Conservation (phyloP, 92 coral and sea anemone genomes). For the Palythoa grandis region DNA sequence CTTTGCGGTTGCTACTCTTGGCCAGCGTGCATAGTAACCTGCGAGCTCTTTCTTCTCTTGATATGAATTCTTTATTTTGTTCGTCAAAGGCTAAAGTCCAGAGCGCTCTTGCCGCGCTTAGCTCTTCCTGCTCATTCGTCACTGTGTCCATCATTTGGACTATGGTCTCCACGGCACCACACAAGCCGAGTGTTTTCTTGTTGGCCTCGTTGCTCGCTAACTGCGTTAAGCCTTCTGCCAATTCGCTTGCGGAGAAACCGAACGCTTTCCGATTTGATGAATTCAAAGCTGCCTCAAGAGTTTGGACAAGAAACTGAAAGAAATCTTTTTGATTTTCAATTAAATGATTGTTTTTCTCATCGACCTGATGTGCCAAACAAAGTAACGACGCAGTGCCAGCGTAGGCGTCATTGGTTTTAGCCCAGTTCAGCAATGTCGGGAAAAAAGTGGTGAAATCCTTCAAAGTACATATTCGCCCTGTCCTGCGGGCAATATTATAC, state of each 20-base stretch:
- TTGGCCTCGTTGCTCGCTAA: conserved; percentile 57
- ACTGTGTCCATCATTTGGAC: conserved; percentile 57
- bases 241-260: conserved; percentile 64
- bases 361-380: conserved; percentile 56
- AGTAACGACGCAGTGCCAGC: conserved; percentile 39
- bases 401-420: conserved; percentile 50
- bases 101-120: conserved; percentile 55
- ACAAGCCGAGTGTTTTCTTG: conserved; percentile 54
- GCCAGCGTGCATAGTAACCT: conserved; percentile 43
- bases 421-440: conserved; percentile 43
- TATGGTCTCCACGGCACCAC: conserved; percentile 66
- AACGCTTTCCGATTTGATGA: conserved; percentile 47
- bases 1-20: conserved; percentile 45
- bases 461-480: neutral
- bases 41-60: conserved; percentile 39
- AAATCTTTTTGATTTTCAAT: conserved; percentile 47
- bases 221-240: conserved; percentile 60
- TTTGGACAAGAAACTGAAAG: conserved; percentile 40
- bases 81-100: conserved; percentile 81
- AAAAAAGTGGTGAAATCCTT: conserved; percentile 20
- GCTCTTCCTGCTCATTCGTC: conserved; percentile 51
- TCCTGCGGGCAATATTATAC: conserved; percentile 37
- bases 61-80: conserved; percentile 56
- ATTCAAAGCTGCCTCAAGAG: conserved; percentile 43
- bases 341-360: conserved; percentile 58